Percentiles rank a stretch among this genome's conserved stretches.
These are phyloP conservation scores for Atherinomorus stipes DNA, from an alignment of 2,113 vertebrate species.

Conservation along the genomic window DNA sequence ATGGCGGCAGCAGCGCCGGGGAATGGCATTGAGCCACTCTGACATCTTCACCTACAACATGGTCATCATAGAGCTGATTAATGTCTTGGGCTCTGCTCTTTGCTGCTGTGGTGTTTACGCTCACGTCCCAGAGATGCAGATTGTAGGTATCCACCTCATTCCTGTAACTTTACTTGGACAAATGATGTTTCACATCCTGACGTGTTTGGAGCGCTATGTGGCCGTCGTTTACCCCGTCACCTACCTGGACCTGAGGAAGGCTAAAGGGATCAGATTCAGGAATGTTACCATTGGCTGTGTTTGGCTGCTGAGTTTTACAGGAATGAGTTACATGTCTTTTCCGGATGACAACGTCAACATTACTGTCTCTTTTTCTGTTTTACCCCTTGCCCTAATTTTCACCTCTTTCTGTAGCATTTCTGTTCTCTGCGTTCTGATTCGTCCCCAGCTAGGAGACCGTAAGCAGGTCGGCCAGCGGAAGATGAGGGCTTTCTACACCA, in stretches of 20 bases:
- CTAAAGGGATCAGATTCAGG: not conserved
- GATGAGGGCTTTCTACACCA: too few relatives aligned
- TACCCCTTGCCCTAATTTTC: too few relatives aligned
- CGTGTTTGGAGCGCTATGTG: slow-evolving; percentile 1
- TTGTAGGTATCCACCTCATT: not conserved
- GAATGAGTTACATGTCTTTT: fast-evolving
- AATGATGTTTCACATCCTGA: not conserved
- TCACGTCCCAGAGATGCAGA: not conserved
- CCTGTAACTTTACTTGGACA: not conserved
- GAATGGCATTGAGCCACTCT: too few relatives aligned
- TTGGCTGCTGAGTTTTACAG: not conserved
- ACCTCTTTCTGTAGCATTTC: too few relatives aligned
- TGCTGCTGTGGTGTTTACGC: not conserved
- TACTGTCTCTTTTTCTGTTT: not conserved
- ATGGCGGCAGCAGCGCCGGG: too few relatives aligned
- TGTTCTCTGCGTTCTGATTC: too few relatives aligned
- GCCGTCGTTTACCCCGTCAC: slow-evolving; percentile 3
- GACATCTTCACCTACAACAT: not conserved
- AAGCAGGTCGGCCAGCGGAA: too few relatives aligned
- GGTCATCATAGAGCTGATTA: not conserved
- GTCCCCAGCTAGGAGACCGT: too few relatives aligned
- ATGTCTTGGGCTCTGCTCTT: not conserved
- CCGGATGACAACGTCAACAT: not conserved
- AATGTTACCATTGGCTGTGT: not conserved
- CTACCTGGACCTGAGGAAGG: not conserved